Evolutionary conservation across 2,888 invertebrate genomes (phyloP), one percentile per base, ranked within the genome.

Genomic region (Megastigmus dorsalis): DNA sequence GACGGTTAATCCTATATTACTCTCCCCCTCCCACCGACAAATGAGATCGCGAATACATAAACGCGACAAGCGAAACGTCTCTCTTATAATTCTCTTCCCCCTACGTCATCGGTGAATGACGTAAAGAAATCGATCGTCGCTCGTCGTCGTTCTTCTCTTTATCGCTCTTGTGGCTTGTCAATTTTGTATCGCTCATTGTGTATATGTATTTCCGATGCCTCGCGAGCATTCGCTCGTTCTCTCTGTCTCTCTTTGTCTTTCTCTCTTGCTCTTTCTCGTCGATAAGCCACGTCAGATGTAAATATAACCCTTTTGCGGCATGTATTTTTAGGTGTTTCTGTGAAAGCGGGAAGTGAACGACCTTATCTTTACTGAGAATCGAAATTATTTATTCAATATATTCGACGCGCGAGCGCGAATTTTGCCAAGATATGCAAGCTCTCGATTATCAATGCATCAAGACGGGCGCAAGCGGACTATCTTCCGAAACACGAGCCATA

Each of bases 301-400:
- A 62, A 71, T 72, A 68, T 52, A 67, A 67, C 55, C 57, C 67
- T 43, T 75, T 67, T 26, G 33, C 38, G 36, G 50, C 28, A 52
- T 72, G 71, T 75, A 75, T 75, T 72, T 75, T 75, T 68, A 72
- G 75, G 57, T 13, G 20, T 38, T 75, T 71, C 67, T 43, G 33
- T 41, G 71, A 75, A 75, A 18, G 28, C 55, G 13, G 0, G 18
- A 36, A 63, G 75, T 55, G 52, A 75, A 72, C 66, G 71, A 72
- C 63, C 72, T 60, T 59, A 30, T 43, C 36, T 41, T 43, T 59
- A 41, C 38, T 20, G 18, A 30, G 38, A 50, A 45, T 23, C 23
- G 15, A 52, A 26, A 71, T 71, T 67, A 65, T 68, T 76, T 67
- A 63, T 71, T 75, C 36, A 48, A 45, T 33, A n/a, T n/a, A n/a